A percentile compares a stretch with the other conserved stretches of the same genome.
phyloP scores from a whole-genome alignment of 2,113 vertebrate genomes.

The Crotalus viridis region DNA sequence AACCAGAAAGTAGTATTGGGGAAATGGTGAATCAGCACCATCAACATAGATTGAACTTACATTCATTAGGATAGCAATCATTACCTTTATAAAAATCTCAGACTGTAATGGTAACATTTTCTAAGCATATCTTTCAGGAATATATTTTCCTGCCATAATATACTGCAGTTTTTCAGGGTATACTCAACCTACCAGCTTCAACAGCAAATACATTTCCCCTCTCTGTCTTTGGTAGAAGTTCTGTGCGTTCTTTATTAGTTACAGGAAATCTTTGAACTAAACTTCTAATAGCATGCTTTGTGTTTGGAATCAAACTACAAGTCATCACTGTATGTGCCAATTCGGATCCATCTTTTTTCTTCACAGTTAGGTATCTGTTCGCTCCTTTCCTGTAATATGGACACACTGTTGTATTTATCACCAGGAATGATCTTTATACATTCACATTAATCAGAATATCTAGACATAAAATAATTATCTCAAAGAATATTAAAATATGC shows the following conservation, averaged over 20 bases:
- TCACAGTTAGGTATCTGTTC: conserved; percentile 83
- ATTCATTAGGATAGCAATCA: not conserved
- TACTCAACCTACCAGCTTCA: conserved; percentile 75
- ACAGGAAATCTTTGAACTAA: conserved; percentile 86
- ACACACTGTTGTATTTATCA: not conserved
- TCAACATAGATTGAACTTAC: not conserved
- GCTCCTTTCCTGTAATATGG: conserved; percentile 79
- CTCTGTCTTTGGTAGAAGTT: conserved; percentile 79
- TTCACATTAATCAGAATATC: not conserved
- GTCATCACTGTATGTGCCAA: conserved; percentile 72
- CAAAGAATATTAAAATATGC: conserved; percentile 15
- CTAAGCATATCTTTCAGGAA: not conserved
- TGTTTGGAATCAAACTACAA: conserved; percentile 75
- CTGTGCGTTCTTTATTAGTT: conserved; percentile 81
- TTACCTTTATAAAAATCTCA: not conserved
- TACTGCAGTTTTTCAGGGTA: conserved; percentile 20
- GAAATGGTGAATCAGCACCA: not conserved
- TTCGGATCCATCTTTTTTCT: conserved; percentile 82
- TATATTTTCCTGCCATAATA: not conserved
- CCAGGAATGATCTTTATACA: not conserved
- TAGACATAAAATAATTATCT: not conserved
- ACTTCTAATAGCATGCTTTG: conserved; percentile 70
- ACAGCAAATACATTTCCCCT: conserved; percentile 67
- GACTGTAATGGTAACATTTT: not conserved
- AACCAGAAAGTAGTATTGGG: not conserved